Evolutionary conservation across 2,797 vertebrate genomes (phyloP).

Genomic region (Crocodylus rhombifer): DNA sequence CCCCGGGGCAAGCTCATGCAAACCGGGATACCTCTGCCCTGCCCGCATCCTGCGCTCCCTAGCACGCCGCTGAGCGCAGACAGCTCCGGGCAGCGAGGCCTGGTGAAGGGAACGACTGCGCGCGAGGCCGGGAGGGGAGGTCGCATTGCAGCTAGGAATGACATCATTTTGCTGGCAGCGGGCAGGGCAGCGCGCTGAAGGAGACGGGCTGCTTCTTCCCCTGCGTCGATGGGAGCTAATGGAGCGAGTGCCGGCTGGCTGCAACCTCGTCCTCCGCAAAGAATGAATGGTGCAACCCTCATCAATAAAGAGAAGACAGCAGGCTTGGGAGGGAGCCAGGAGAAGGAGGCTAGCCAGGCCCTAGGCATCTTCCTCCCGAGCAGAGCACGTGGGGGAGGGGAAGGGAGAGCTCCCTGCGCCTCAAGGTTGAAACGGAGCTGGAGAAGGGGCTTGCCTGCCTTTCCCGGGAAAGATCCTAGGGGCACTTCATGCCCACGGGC

Average conservation of each 20-base stretch:
- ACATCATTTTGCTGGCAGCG: conserved; percentile 16
- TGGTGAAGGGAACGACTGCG: not conserved
- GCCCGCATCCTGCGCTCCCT: conserved; percentile 23
- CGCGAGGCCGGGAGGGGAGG: not conserved
- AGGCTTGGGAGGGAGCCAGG: conserved; percentile 4
- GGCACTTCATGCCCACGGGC: not conserved
- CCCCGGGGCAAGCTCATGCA: not conserved
- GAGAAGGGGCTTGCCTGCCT: not conserved
- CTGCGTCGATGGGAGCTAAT: conserved; percentile 25
- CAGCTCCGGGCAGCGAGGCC: accelerated
- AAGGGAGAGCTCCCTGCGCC: not conserved
- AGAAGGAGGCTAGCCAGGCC: conserved; percentile 10
- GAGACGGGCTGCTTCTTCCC: conserved; percentile 40
- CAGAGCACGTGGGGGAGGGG: not conserved
- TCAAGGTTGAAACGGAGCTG: conserved; percentile 30
- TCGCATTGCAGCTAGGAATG: conserved; percentile 2
- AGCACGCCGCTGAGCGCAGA: not conserved
- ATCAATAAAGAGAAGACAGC: conserved; percentile 31
- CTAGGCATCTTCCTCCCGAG: not conserved
- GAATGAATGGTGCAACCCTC: not conserved
- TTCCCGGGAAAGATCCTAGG: not conserved
- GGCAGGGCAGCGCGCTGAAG: not conserved
- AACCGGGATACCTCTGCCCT: conserved; percentile 40
- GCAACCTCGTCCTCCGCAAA: conserved; percentile 43
- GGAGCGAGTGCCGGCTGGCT: not conserved